phyloP scores from a whole-genome alignment of 2,797 vertebrate species.

The Falco novaeseelandiae region DNA sequence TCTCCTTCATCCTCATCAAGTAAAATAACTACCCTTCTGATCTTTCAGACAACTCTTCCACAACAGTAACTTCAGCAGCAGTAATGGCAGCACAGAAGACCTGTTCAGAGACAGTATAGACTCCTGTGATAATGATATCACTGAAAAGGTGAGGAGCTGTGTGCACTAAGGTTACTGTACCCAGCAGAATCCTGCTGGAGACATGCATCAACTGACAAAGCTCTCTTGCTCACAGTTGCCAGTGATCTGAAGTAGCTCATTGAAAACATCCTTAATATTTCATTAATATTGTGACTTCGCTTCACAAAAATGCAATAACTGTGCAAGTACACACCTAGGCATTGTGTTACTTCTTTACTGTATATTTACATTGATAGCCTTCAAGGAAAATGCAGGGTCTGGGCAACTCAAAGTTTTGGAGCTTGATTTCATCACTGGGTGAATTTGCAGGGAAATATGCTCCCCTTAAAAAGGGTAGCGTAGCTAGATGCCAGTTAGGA shows the following conservation, averaged over 20 bases:
- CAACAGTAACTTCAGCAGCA: constrained; percentile 97
- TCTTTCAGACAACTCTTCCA: constrained; percentile 91
- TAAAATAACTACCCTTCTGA: constrained; percentile 23
- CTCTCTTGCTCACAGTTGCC: neutral
- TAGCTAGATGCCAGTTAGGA: neutral
- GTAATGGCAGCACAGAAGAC: constrained; percentile 95
- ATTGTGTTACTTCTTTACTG: neutral
- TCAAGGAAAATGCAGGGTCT: neutral
- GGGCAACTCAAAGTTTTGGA: neutral
- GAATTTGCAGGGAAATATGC: neutral
- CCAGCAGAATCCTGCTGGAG: neutral
- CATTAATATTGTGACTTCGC: neutral
- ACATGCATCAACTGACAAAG: neutral
- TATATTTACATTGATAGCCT: neutral
- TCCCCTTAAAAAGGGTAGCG: neutral
- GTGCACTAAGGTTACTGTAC: neutral
- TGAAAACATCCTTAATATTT: neutral
- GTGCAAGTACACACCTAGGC: neutral
- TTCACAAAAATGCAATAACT: neutral
- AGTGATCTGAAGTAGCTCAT: neutral
- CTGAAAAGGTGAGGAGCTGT: constrained; percentile 87
- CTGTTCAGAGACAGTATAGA: constrained; percentile 96
- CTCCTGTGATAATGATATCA: constrained; percentile 94
- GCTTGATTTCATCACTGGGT: neutral
- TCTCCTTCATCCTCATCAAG: neutral